Conservation (phyloP, 2,888 invertebrate genomes). For the Agriopis marginaria region DNA sequence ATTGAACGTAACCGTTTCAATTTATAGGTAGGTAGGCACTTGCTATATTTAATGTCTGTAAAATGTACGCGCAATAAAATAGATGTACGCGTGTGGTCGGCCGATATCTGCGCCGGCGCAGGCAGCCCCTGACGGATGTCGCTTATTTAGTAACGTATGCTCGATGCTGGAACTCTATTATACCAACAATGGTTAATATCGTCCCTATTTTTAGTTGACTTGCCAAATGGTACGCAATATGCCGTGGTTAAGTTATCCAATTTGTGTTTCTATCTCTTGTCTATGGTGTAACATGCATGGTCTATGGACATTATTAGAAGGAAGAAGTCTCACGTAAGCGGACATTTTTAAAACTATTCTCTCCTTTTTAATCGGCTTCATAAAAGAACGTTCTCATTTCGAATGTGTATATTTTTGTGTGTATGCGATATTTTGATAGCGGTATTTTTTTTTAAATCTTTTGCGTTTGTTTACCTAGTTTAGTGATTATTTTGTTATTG, state of each 20-base stretch:
- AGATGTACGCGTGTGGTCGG: constrained; percentile 67
- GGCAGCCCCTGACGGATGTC: constrained; percentile 64
- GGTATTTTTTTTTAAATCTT: too few relatives aligned
- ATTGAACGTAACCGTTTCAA: constrained; percentile 43
- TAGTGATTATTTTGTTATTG: too few relatives aligned
- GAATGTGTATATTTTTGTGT: too few relatives aligned
- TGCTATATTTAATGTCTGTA: constrained; percentile 43
- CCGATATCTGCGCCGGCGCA: constrained; percentile 45
- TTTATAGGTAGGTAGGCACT: neutral
- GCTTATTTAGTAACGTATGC: constrained; percentile 67
- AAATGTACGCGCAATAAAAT: constrained; percentile 52
- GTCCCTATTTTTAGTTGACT: constrained; percentile 2
- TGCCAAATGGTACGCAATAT: neutral
- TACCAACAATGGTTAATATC: constrained; percentile 17
- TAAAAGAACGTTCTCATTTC: too few relatives aligned
- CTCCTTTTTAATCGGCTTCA: too few relatives aligned
- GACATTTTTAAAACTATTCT: too few relatives aligned
- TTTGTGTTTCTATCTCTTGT: too few relatives aligned
- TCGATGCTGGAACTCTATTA: constrained; percentile 45
- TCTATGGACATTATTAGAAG: too few relatives aligned
- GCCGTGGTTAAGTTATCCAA: neutral
- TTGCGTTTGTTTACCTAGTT: too few relatives aligned
- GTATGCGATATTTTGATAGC: too few relatives aligned
- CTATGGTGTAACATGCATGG: too few relatives aligned
- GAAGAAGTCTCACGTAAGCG: too few relatives aligned